Percentiles rank a stretch among this genome's conserved stretches.
These are phyloP conservation scores for Sinonovacula constricta DNA, from an alignment of 1,140 invertebrate species.

Conservation along the genomic window DNA sequence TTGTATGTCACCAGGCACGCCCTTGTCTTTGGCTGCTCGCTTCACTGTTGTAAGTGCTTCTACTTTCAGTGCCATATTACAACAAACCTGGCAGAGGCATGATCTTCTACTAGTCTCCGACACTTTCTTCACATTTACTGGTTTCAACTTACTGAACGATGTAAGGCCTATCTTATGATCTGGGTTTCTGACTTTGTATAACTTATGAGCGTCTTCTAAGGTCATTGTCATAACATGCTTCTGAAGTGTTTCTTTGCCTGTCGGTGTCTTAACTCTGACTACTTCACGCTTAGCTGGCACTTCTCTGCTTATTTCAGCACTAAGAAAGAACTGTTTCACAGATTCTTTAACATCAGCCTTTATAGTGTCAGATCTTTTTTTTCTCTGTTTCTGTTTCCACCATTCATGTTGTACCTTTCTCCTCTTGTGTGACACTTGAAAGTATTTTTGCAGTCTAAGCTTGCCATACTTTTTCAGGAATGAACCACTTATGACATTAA, in stretches of 20 bases:
- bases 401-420: slow-evolving; percentile 16
- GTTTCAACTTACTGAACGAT: slow-evolving; percentile 45
- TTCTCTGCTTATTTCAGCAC: slow-evolving; percentile 47
- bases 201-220: slow-evolving; percentile 27
- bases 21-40: slow-evolving; percentile 14
- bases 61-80: slow-evolving; percentile 51
- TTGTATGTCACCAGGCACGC: not conserved
- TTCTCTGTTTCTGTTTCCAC: slow-evolving; percentile 36
- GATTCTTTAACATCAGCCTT: slow-evolving; percentile 13
- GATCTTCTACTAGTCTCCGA: slow-evolving; percentile 48
- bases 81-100: slow-evolving; percentile 51
- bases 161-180: slow-evolving; percentile 37
- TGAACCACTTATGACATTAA: slow-evolving; percentile 24
- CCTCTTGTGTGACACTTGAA: slow-evolving; percentile 24
- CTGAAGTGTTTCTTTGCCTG: slow-evolving; percentile 33
- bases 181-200: slow-evolving; percentile 35
- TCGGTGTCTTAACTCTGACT: slow-evolving; percentile 37
- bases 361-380: slow-evolving; percentile 20
- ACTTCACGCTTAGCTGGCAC: slow-evolving; percentile 49
- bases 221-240: slow-evolving; percentile 55
- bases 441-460: slow-evolving; percentile 15
- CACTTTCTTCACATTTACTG: slow-evolving; percentile 47
- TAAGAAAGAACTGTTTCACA: slow-evolving; percentile 38
- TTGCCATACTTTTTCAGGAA: slow-evolving; percentile 32
- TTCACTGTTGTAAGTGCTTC: slow-evolving; percentile 34